Base-by-base conservation (phyloP, 1,140 invertebrate species). In the Drosophila nannoptera region DNA sequence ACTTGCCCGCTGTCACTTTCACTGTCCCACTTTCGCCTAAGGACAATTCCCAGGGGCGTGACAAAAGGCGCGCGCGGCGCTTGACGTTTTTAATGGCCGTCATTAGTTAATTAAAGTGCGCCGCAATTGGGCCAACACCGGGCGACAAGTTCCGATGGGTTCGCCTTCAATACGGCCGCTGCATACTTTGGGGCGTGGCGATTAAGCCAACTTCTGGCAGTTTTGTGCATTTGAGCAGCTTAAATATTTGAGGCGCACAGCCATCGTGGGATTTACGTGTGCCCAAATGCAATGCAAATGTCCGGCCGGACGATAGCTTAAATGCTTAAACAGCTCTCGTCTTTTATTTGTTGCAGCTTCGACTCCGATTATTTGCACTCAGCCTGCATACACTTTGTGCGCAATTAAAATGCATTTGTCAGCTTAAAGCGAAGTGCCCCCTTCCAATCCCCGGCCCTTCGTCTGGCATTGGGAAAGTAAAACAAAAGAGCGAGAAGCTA, bases 251-350 rank as follows among this genome's bases (percentile, higher is more conserved):
- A n/a, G n/a, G n/a, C n/a, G n/a, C 12, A 43, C 61, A 78, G 52
- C 35, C 22, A 22, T 22, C 22, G 22, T 49, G 77, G 80, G 76
- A 75, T 56, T 69, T 75, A 83, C 75, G 73, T 78, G 69, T 76
- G 73, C 73, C 76, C 80, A 78, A 83, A 78, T 70, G 80, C 76
- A 84, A 83, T 84, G 80, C 69, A 83, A 83, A 83, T 78, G 78
- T 73, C 75, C 73, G 58, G 64, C 40, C 29, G 52, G 45, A 12
- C 35, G 53, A 67, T 61, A 54, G 43, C 54, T 58, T 61, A 60
- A 55, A 54, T 53, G 56, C 69, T 83, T 84, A 83, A 83, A 64
- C 52, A 49, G 49, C 35, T 73, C 55, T 6, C 70, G 35, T 43
- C n/a, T n/a, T n/a, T 69, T 75, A 63, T 84, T 83, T 84, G 78